These are phyloP conservation scores for Gila robusta DNA, from an alignment of 2,797 vertebrate species.

Conservation along the genomic window DNA sequence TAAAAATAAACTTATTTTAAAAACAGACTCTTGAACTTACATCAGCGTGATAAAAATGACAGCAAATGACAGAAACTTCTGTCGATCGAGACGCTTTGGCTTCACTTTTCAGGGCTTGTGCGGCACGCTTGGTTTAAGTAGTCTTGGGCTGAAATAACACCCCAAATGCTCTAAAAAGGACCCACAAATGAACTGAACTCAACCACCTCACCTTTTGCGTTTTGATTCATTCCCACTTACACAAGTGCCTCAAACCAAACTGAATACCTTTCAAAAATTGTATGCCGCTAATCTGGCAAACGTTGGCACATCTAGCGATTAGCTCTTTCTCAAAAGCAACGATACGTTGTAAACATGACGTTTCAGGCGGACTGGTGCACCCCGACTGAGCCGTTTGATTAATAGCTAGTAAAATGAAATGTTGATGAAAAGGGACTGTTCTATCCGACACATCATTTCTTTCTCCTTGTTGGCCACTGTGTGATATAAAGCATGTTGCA, in stretches of 20 bases:
- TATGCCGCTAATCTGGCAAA: neutral
- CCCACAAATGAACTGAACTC: neutral
- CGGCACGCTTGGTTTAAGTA: neutral
- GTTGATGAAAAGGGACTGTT: conserved; percentile 25
- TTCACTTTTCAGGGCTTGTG: no score
- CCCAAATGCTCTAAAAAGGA: neutral
- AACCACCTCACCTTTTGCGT: neutral
- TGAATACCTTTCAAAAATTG: neutral
- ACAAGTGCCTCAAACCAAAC: neutral
- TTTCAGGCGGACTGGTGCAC: neutral
- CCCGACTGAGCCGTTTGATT: neutral
- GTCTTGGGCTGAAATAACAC: neutral
- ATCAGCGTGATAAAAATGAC: no score
- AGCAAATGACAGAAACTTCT: no score
- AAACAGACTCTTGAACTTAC: no score
- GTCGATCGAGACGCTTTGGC: no score
- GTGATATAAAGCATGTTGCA: conserved; percentile 37
- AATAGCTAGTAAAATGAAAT: neutral
- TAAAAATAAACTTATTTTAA: no score
- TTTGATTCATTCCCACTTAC: neutral
- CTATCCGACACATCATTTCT: neutral
- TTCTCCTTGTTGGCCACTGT: conserved; percentile 18
- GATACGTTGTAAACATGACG: neutral
- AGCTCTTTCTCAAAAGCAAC: neutral
- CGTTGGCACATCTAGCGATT: neutral